Conservation (phyloP, 1,140 invertebrate genomes). For the Sarcophaga peregrina region DNA sequence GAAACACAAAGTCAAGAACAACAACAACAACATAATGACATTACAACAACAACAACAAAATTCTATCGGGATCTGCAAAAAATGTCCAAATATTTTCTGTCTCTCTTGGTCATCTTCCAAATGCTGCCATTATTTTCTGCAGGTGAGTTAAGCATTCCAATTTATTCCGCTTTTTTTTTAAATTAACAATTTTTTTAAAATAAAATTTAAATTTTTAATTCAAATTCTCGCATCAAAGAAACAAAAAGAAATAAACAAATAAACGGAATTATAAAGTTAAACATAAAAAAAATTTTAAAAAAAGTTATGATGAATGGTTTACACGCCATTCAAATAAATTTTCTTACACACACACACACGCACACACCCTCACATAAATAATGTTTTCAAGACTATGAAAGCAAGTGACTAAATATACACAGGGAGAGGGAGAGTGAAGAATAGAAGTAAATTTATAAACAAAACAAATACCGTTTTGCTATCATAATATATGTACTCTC, state of each 20-base stretch:
- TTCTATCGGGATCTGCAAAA: slow-evolving; percentile 57
- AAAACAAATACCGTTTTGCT: too few species aligned
- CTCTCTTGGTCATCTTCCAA: slow-evolving; percentile 65
- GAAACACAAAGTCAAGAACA: slow-evolving; percentile 28
- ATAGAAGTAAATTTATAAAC: too few species aligned
- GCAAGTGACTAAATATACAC: too few species aligned
- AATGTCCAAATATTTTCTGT: slow-evolving; percentile 62
- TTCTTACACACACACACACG: too few species aligned
- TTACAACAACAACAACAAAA: neutral
- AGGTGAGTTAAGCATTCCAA: too few species aligned
- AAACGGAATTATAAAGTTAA: neutral
- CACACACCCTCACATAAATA: too few species aligned
- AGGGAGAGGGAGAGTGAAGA: too few species aligned
- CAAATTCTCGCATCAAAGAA: too few species aligned
- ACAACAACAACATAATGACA: slow-evolving; percentile 19
- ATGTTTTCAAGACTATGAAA: too few species aligned
- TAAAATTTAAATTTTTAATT: slow-evolving; percentile 13
- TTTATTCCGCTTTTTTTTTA: too few species aligned
- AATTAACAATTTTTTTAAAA: neutral
- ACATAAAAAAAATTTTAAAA: neutral
- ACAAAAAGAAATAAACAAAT: neutral
- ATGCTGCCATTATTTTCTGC: slow-evolving; percentile 66
- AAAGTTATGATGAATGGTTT: neutral
- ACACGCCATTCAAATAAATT: neutral
- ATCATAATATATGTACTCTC: too few species aligned